Base-by-base conservation (phyloP, 2,888 invertebrate genomes). In the Lamproptera curius region DNA sequence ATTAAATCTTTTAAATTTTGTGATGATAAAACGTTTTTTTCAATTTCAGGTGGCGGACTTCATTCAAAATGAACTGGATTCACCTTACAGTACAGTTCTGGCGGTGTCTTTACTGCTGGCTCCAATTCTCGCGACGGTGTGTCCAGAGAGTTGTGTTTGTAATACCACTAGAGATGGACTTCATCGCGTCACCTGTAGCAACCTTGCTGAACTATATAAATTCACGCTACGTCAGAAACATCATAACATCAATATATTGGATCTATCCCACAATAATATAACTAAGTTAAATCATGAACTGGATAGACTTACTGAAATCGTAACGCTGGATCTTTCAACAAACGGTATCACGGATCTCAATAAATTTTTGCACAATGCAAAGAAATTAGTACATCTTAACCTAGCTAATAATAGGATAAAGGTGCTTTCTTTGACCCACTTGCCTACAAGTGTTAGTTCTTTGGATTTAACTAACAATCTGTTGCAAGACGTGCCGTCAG, bases 141-240 rank as follows among this genome's bases (percentile, higher is more conserved):
- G 90, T 58, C 91, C 91, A 11, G 79, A 86, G 43, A 69, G 79
- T 56, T 90, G 90, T 62, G 73, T 80, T 40, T 91, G 92, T 64
- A 89, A 89, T 53, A 87, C 89, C 26, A 90, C 91, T 14, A 90
- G 92, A n/a, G 93, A 93, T 68, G 86, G 91, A 40, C 91, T 92
- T 56, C 91, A 94, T 26, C 88, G 94, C 52, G 88, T 90, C 20
- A 89, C 90, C 52, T 92, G 91, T 68, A 89, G 90, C 48, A 84
- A 90, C 44, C 93, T 95, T 63, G 92, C 93, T 55, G 94, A 95
- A 37, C 91, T 95, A 8, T 93, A 95, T 77, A 96, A 90, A 63
- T 88, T 79, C 59, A 84, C 79, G 33, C 73, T 84, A 38, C 76
- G 76, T 31, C 80, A 83, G 58, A 88, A 83, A 63, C 88, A 88